These are phyloP conservation scores for Phyllostomus hastatus DNA, from an alignment of 2,113 vertebrate genomes.

Conservation along the genomic window DNA sequence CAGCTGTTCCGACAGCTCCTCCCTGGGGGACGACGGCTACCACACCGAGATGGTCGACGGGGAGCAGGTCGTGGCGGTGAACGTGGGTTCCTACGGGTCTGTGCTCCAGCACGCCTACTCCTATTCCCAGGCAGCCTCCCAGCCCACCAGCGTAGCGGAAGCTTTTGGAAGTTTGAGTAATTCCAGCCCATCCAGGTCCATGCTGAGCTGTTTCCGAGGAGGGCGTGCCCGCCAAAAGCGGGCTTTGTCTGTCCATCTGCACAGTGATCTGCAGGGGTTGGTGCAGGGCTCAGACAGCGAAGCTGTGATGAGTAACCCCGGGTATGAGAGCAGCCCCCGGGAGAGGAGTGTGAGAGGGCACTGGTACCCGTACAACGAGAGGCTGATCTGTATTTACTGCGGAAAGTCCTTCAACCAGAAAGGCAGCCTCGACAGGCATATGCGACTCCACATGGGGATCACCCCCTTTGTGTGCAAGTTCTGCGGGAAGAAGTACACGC, in stretches of 20 bases:
- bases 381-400: conserved; percentile 98
- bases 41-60: conserved; percentile 98
- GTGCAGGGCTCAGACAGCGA: conserved; percentile 81
- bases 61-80: conserved; percentile 95
- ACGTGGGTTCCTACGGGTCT: conserved; percentile 93
- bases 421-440: conserved; percentile 97
- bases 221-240: conserved; percentile 92
- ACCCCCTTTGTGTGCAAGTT: conserved; percentile 99
- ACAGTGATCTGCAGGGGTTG: conserved; percentile 80
- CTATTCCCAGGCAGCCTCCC: conserved; percentile 86
- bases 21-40: conserved; percentile 95
- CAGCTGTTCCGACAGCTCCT: conserved; percentile 96
- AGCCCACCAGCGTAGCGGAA: conserved; percentile 81
- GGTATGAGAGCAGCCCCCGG: conserved; percentile 89
- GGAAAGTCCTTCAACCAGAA: conserved; percentile 99
- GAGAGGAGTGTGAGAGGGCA: conserved; percentile 92
- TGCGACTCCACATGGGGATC: conserved; percentile 99
- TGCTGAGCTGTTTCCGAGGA: conserved; percentile 93
- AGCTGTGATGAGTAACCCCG: conserved; percentile 78
- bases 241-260: conserved; percentile 78
- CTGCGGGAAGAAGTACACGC: conserved; percentile 98
- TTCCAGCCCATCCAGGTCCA: conserved; percentile 93
- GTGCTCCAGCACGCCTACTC: conserved; percentile 92
- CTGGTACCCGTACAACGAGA: conserved; percentile 96
- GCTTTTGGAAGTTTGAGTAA: conserved; percentile 89